Percentiles rank a stretch among this genome's conserved stretches.
Evolutionary conservation across 2,888 invertebrate species (phyloP).

Genomic region (Brachylomia viminalis): DNA sequence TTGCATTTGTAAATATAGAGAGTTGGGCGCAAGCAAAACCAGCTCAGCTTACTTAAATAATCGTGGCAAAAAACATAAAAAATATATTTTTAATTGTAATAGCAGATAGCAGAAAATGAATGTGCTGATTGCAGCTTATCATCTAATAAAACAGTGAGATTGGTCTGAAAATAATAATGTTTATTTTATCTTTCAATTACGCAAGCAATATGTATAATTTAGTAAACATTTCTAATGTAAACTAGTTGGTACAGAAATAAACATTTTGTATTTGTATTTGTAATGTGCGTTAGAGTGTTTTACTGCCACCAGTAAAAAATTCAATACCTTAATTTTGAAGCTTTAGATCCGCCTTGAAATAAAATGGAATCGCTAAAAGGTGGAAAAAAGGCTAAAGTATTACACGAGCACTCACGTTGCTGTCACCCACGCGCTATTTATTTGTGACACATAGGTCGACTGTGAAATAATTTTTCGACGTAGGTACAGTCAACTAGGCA

Average conservation of each 20-base stretch:
- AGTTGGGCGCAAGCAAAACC: neutral
- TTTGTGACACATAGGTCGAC: neutral
- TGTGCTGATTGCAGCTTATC: neutral
- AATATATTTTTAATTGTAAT: too few relatives aligned
- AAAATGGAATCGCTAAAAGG: neutral
- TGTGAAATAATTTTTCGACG: neutral
- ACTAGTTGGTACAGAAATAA: too few relatives aligned
- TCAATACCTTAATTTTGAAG: neutral
- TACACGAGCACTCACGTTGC: neutral
- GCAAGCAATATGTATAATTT: neutral
- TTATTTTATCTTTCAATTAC: neutral
- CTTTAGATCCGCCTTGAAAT: conserved; percentile 8
- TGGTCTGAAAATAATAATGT: neutral
- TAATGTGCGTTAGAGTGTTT: neutral
- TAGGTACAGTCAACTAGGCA: too few relatives aligned
- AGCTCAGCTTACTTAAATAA: neutral
- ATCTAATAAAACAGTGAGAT: neutral
- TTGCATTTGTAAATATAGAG: neutral
- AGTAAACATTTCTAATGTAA: neutral
- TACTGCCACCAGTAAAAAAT: neutral
- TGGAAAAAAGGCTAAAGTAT: neutral
- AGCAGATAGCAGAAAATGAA: neutral
- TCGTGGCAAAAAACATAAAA: neutral
- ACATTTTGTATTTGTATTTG: too few relatives aligned
- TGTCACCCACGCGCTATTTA: neutral